These are phyloP conservation scores for Todiramphus saurophagus DNA, from an alignment of 2,113 vertebrate genomes.

Conservation along the genomic window DNA sequence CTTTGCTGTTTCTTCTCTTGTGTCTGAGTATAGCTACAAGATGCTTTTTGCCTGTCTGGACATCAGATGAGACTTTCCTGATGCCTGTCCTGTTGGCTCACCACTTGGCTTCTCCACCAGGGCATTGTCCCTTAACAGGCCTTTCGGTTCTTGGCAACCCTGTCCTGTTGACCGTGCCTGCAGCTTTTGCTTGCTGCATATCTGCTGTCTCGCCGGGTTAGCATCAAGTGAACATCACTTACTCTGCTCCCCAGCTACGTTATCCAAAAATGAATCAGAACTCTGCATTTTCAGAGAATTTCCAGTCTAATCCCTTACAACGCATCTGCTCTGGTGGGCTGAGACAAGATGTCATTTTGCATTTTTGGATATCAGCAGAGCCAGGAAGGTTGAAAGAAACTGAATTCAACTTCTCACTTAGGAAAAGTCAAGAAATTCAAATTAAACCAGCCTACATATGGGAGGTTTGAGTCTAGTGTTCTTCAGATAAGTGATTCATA, in stretches of 20 bases:
- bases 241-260: not conserved
- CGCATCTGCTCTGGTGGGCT: constrained; percentile 64
- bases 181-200: not conserved
- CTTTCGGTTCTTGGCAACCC: not conserved
- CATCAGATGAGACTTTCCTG: not conserved
- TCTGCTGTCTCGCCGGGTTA: not conserved
- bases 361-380: constrained; percentile 55
- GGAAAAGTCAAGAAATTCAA: constrained; percentile 68
- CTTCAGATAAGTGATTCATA: constrained; percentile 50
- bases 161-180: not conserved
- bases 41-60: not conserved
- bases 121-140: not conserved
- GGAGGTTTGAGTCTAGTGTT: constrained; percentile 27
- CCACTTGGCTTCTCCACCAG: not conserved
- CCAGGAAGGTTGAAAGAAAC: constrained; percentile 53
- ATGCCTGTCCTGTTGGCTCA: not conserved
- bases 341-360: constrained; percentile 62
- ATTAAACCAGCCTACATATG: constrained; percentile 57
- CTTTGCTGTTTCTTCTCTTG: not conserved
- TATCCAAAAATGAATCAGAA: not conserved
- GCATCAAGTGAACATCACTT: not conserved
- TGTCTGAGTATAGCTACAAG: not conserved
- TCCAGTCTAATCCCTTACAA: constrained; percentile 48
- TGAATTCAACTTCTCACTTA: constrained; percentile 53
- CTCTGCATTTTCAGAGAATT: constrained; percentile 27